These are phyloP conservation scores for Turritopsis rubra DNA, from an alignment of 30 jellyfish, hydroid and myxozoan genomes.

Conservation along the genomic window DNA sequence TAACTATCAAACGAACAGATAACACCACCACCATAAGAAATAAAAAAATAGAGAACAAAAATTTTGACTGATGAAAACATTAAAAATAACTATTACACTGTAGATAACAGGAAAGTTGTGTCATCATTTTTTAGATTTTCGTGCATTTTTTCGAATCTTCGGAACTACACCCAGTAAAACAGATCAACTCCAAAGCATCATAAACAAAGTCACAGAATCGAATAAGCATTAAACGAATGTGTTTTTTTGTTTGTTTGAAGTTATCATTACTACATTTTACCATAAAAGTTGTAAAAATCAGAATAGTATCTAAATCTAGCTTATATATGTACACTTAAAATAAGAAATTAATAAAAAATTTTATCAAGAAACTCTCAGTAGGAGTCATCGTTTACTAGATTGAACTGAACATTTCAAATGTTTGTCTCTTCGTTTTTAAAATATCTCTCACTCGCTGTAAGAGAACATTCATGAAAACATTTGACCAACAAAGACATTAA, in stretches of 20 bases:
- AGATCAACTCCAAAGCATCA: background rate
- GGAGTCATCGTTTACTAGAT: background rate
- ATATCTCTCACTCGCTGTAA: background rate
- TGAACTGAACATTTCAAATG: background rate
- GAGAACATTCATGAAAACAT: background rate
- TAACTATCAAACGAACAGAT: background rate
- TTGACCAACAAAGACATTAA: background rate
- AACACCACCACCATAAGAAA: background rate
- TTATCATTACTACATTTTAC: background rate
- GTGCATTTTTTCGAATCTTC: background rate
- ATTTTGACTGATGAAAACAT: background rate
- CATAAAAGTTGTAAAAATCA: background rate
- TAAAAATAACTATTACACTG: background rate
- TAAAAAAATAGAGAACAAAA: background rate
- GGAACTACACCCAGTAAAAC: too few relatives aligned
- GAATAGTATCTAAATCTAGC: background rate
- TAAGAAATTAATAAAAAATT: background rate
- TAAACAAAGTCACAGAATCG: background rate
- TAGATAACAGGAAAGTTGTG: background rate
- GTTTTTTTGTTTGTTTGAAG: background rate
- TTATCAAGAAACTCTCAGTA: background rate
- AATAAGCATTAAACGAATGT: background rate
- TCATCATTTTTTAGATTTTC: background rate
- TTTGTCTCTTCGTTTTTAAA: background rate
- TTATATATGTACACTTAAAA: background rate